Percentiles rank a stretch among this genome's conserved stretches.
Conservation (phyloP, 2,888 invertebrate genomes). For the Pegoplata infirma region DNA sequence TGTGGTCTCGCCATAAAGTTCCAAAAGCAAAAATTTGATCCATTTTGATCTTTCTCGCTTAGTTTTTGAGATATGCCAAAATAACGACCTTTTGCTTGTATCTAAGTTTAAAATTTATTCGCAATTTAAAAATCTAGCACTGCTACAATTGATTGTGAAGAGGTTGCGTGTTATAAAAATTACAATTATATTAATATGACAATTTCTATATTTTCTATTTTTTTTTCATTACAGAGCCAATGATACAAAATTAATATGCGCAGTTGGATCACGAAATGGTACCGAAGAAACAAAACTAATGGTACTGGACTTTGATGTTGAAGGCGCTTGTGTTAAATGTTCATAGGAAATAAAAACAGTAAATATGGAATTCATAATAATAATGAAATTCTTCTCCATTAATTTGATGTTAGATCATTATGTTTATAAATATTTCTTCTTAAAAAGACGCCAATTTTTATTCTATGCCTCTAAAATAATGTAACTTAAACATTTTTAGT, state of each 20-base stretch:
- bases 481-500: slow-evolving; percentile 24
- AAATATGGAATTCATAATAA: slow-evolving; percentile 39
- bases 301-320: slow-evolving; percentile 97
- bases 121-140: too few relatives aligned
- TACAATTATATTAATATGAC: too few relatives aligned
- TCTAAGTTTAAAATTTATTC: too few relatives aligned
- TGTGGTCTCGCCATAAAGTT: too few relatives aligned
- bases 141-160: too few relatives aligned
- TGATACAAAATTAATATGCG: slow-evolving; percentile 97
- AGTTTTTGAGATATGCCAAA: too few relatives aligned
- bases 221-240: slow-evolving; percentile 83
- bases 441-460: slow-evolving; percentile 55
- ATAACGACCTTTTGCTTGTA: too few relatives aligned
- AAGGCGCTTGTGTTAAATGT: slow-evolving; percentile 83
- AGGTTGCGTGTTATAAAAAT: too few relatives aligned
- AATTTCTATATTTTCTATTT: not conserved
- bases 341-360: slow-evolving; percentile 73
- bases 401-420: slow-evolving; percentile 35
- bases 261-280: slow-evolving; percentile 98
- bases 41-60: too few relatives aligned
- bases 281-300: slow-evolving; percentile 99
- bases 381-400: slow-evolving; percentile 28
- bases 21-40: too few relatives aligned
- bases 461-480: slow-evolving; percentile 47
- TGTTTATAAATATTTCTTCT: slow-evolving; percentile 53